Evolutionary conservation across 2,113 vertebrate species (phyloP).

Genomic region (Syrrhaptes paradoxus): DNA sequence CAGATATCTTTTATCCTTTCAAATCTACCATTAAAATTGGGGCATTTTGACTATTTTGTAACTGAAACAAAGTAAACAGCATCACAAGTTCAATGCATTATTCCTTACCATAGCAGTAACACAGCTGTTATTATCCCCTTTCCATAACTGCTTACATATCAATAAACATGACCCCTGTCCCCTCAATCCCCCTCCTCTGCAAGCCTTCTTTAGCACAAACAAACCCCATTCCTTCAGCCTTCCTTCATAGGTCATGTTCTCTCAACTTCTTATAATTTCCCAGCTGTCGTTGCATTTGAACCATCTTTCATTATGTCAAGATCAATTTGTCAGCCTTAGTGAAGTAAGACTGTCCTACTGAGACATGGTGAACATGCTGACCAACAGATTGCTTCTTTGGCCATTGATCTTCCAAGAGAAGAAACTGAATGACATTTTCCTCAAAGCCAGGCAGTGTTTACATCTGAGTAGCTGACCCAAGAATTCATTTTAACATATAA

Average conservation of each 20-base stretch:
- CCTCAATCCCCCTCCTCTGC: neutral
- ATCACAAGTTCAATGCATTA: neutral
- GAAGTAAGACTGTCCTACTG: neutral
- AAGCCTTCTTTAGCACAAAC: neutral
- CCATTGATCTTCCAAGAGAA: neutral
- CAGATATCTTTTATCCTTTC: neutral
- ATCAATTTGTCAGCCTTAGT: neutral
- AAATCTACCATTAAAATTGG: neutral
- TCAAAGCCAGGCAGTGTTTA: neutral
- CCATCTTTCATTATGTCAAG: neutral
- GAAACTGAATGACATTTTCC: neutral
- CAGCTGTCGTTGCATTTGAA: neutral
- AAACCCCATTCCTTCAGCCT: neutral
- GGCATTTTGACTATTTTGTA: neutral
- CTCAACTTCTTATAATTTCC: neutral
- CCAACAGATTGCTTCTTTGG: neutral
- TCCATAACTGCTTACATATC: neutral
- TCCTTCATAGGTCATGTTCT: neutral
- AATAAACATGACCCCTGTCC: fast-evolving
- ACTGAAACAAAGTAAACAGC: neutral
- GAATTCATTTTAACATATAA: neutral
- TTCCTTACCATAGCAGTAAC: neutral
- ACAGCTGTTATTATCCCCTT: neutral
- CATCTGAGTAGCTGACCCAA: neutral
- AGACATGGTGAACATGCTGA: neutral